Evolutionary conservation across 2,113 vertebrate genomes (phyloP).

Genomic region (Odocoileus hemionus): DNA sequence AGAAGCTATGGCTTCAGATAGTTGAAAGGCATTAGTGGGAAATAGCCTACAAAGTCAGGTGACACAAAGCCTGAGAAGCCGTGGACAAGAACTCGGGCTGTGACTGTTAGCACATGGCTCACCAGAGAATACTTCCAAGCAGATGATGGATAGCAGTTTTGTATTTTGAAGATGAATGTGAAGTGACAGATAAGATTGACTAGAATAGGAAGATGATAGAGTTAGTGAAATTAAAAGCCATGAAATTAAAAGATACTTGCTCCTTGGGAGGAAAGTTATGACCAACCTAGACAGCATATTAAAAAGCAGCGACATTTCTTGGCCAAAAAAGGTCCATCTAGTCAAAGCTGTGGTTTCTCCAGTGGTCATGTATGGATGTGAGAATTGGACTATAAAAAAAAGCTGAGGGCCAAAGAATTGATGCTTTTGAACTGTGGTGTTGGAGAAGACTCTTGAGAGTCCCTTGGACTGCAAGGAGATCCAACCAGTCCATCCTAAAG

Average conservation of each 20-base stretch:
- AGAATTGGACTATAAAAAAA: neutral
- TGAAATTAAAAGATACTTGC: neutral
- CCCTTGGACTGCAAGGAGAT: neutral
- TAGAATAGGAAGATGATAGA: neutral
- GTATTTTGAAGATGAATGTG: neutral
- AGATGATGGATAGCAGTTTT: neutral
- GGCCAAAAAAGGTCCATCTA: neutral
- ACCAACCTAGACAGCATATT: neutral
- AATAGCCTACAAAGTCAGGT: neutral
- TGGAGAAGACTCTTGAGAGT: neutral
- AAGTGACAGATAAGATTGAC: neutral
- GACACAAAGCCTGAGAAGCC: neutral
- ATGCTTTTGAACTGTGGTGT: neutral
- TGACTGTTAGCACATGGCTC: neutral
- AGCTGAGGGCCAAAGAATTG: rapidly evolving
- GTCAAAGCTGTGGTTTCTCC: neutral
- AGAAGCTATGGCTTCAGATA: neutral
- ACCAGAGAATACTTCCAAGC: rapidly evolving
- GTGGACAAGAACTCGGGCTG: rapidly evolving
- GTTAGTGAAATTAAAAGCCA: neutral
- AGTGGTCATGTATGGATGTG: neutral
- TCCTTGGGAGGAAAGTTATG: neutral
- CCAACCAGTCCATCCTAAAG: neutral
- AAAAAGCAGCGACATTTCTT: neutral
- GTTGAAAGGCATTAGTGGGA: neutral